Evolutionary conservation across 2,797 vertebrate genomes (phyloP).

Genomic region (Phaenicophaeus curvirostris): DNA sequence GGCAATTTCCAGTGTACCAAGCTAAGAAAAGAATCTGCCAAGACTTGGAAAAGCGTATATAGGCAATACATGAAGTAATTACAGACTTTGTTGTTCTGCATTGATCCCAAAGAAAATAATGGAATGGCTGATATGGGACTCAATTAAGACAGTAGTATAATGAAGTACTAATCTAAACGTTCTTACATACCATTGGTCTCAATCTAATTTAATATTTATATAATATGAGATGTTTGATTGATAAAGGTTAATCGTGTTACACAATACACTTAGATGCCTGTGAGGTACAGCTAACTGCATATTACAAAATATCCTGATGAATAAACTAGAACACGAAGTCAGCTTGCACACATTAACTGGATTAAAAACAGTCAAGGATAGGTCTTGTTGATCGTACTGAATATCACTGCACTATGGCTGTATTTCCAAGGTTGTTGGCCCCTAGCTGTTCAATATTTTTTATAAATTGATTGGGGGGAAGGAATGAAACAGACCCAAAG

Average conservation of each 20-base stretch:
- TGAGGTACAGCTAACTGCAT: background rate
- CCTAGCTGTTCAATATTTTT: background rate
- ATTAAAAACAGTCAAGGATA: background rate
- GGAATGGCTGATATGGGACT: background rate
- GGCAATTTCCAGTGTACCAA: background rate
- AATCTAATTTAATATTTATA: constrained; percentile 14
- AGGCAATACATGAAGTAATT: background rate
- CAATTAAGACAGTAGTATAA: background rate
- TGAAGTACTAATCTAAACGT: background rate
- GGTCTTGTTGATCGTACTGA: background rate
- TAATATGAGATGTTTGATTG: constrained; percentile 15
- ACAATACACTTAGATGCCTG: background rate
- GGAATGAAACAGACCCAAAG: background rate
- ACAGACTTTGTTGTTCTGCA: background rate
- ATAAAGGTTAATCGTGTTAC: constrained; percentile 11
- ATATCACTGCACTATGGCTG: background rate
- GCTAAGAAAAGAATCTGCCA: background rate
- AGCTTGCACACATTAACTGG: background rate
- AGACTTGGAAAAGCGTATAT: background rate
- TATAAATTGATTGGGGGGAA: background rate
- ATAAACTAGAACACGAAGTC: constrained; percentile 11
- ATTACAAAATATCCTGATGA: background rate
- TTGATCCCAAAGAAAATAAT: background rate
- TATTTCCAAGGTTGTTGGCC: background rate
- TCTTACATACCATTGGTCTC: background rate